Evolutionary conservation across 2,888 invertebrate species (phyloP).

Genomic region (Chrysopilus asiliformis): DNA sequence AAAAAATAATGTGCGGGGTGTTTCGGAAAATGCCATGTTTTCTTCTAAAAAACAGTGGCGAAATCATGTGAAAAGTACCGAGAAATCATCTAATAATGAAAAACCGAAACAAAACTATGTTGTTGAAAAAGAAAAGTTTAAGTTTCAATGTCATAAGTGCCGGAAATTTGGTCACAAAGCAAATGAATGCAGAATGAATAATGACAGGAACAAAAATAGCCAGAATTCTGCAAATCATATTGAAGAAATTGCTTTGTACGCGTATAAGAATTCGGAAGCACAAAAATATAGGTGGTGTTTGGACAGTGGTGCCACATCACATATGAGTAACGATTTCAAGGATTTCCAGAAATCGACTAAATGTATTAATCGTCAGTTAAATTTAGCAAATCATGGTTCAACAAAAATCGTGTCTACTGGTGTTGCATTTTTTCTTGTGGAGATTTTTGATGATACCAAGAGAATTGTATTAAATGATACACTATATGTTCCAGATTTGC

Average conservation of each 20-base stretch:
- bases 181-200: too few relatives aligned
- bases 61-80: too few relatives aligned
- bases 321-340: not conserved
- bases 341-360: not conserved
- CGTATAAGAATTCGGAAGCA: too few relatives aligned
- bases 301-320: not conserved
- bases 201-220: too few relatives aligned
- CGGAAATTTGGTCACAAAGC: not conserved
- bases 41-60: too few relatives aligned
- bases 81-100: too few relatives aligned
- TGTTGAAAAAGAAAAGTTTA: not conserved
- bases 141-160: not conserved
- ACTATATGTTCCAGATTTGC: conserved; percentile 1
- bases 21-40: too few relatives aligned
- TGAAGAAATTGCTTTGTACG: too few relatives aligned
- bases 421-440: not conserved
- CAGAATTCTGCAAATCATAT: too few relatives aligned
- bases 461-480: not conserved
- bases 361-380: not conserved
- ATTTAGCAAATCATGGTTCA: not conserved
- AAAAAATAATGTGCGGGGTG: too few relatives aligned
- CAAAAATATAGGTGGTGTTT: too few relatives aligned
- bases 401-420: not conserved
- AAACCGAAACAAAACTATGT: too few relatives aligned
- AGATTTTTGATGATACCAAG: not conserved